Evolutionary conservation across 2,113 vertebrate genomes (phyloP).

Genomic region (Pelobates fuscus): DNA sequence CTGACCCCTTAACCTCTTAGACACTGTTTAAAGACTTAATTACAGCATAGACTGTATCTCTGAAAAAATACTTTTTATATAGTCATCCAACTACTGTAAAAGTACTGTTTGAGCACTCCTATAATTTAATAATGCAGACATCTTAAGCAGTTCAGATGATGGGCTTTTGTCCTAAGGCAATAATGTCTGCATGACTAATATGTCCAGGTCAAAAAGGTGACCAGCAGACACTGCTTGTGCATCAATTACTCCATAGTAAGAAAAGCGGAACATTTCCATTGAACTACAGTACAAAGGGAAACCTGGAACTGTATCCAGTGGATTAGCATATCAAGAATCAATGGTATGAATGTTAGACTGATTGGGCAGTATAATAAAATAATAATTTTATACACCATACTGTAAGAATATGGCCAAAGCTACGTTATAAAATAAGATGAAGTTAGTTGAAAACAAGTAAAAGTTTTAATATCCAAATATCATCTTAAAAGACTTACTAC

Average conservation of each 20-base stretch:
- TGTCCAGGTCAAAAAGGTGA: slow-evolving; percentile 5
- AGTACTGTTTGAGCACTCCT: neutral
- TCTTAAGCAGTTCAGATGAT: slow-evolving; percentile 5
- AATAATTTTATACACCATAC: no score
- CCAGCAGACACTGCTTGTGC: slow-evolving; percentile 11
- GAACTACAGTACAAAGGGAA: neutral
- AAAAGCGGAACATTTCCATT: neutral
- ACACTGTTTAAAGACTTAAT: no score
- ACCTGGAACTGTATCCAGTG: neutral
- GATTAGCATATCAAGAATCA: neutral
- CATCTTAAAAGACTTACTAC: no score
- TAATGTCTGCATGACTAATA: slow-evolving; percentile 12
- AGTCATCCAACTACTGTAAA: neutral
- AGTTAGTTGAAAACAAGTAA: no score
- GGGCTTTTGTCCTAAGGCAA: slow-evolving; percentile 9
- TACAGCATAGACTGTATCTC: no score
- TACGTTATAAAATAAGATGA: no score
- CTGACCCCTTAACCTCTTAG: no score
- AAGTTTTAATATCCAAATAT: no score
- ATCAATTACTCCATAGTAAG: slow-evolving; percentile 11
- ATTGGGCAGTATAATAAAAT: no score
- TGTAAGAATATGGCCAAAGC: no score
- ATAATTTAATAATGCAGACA: neutral
- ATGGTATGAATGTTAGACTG: neutral
- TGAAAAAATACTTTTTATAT: neutral